Evolutionary conservation across 2,888 invertebrate species (phyloP).

Genomic region (Aporophyla lueneburgensis): DNA sequence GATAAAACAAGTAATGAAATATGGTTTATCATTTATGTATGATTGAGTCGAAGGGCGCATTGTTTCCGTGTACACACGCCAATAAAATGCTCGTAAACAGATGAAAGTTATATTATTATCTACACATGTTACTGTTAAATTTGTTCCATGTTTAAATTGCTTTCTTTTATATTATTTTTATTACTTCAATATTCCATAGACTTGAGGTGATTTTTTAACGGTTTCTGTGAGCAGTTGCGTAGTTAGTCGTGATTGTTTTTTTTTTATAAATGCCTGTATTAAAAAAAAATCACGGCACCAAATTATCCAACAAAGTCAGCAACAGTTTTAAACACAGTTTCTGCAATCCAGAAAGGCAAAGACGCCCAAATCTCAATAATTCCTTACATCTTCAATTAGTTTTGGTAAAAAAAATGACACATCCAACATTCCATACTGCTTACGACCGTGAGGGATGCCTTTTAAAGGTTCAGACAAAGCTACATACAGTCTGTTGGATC

Average conservation of each 20-base stretch:
- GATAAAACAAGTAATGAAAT: conserved; percentile 42
- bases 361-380: too few relatives aligned
- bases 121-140: conserved; percentile 15
- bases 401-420: background rate
- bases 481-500: background rate
- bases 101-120: conserved; percentile 25
- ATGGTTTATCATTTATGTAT: conserved; percentile 44
- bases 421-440: background rate
- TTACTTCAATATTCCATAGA: background rate
- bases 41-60: conserved; percentile 57
- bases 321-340: background rate
- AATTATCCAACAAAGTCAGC: background rate
- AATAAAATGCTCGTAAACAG: conserved; percentile 52
- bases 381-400: background rate
- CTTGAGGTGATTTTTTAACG: background rate
- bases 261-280: too few relatives aligned
- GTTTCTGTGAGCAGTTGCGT: background rate
- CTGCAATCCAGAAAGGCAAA: background rate
- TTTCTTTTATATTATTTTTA: background rate
- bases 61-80: conserved; percentile 51
- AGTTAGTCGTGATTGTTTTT: too few relatives aligned
- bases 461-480: conserved; percentile 13
- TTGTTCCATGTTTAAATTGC: conserved; percentile 16
- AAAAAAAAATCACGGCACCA: background rate
- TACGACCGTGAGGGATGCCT: background rate